Percentiles rank a stretch among this genome's conserved stretches.
phyloP scores from a whole-genome alignment of 1,140 invertebrate genomes.

The Zaprionus ghesquierei region DNA sequence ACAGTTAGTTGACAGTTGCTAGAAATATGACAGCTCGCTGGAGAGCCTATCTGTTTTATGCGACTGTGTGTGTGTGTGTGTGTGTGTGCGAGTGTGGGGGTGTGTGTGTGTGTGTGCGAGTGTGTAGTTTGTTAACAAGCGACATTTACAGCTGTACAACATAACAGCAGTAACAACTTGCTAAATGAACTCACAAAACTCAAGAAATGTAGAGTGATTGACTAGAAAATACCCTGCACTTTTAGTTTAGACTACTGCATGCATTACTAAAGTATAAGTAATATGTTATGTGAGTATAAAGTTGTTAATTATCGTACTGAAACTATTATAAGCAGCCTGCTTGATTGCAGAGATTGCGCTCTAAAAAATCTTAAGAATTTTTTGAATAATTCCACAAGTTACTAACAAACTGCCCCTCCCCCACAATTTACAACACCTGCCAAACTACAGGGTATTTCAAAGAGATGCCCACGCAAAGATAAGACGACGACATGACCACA shows the following conservation, averaged over 20 bases:
- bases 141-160: conserved; percentile 37
- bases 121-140: conserved; percentile 12
- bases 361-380: neutral
- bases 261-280: neutral
- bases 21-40: conserved; percentile 58
- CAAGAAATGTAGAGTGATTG: neutral
- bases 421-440: neutral
- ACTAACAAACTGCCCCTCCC: neutral
- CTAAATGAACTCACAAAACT: conserved; percentile 12
- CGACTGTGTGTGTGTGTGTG: neutral
- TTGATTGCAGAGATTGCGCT: no score
- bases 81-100: neutral
- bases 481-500: conserved; percentile 14
- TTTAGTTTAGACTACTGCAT: neutral
- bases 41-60: neutral
- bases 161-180: conserved; percentile 27
- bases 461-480: conserved; percentile 14
- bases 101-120: neutral
- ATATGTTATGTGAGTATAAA: neutral
- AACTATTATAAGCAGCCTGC: no score
- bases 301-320: no score
- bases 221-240: neutral
- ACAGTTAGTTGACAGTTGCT: conserved; percentile 64
- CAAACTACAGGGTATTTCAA: conserved; percentile 1
- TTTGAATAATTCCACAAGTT: neutral